phyloP scores from a whole-genome alignment of 2,797 vertebrate species.

The Tenualosa ilisha region DNA sequence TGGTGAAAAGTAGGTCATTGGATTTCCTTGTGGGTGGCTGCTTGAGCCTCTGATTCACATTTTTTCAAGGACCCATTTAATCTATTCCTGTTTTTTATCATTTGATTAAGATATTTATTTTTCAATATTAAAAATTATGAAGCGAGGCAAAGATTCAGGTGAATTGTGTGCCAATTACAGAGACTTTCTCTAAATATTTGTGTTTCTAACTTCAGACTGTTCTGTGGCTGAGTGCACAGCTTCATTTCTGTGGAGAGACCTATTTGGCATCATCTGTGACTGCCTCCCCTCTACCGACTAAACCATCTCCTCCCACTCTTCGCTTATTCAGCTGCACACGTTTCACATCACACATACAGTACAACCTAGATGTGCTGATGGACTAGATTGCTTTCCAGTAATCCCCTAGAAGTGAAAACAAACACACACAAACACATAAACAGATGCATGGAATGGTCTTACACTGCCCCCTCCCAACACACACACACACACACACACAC shows the following conservation, averaged over 20 bases:
- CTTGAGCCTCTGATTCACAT: neutral
- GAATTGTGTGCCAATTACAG: neutral
- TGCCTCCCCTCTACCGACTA: neutral
- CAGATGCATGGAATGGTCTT: neutral
- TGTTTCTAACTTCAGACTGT: neutral
- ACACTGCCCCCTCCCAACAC: too few species aligned
- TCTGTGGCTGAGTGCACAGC: neutral
- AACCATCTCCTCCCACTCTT: neutral
- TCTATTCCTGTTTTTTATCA: neutral
- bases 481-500: too few species aligned
- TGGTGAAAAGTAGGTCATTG: constrained; percentile 70
- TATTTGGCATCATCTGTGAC: neutral
- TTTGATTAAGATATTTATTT: neutral
- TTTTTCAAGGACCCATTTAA: neutral
- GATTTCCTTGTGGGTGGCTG: constrained; percentile 56
- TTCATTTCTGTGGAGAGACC: neutral
- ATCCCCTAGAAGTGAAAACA: neutral
- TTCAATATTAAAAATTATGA: neutral
- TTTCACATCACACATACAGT: neutral
- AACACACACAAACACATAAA: neutral
- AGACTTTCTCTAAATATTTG: neutral
- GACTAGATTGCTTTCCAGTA: neutral
- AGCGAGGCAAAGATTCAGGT: neutral
- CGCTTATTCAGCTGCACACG: neutral
- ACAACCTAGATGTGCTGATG: constrained; percentile 12